These are phyloP conservation scores for Antechinus flavipes DNA, from an alignment of 2,113 vertebrate species.

Conservation along the genomic window DNA sequence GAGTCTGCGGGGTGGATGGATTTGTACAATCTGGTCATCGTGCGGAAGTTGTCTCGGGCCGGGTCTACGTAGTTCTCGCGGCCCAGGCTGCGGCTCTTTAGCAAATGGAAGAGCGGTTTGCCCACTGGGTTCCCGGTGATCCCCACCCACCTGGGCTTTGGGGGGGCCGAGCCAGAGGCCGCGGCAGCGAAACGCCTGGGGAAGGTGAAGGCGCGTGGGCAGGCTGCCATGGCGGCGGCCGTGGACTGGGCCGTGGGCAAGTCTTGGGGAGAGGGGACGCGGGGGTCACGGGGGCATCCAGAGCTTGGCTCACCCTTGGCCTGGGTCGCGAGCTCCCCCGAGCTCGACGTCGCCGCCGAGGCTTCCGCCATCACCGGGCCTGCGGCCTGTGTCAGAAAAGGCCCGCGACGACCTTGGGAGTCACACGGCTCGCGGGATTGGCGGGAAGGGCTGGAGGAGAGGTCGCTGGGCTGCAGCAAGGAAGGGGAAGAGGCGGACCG, in stretches of 20 bases:
- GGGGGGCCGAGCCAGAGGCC: background rate
- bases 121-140: constrained; percentile 50
- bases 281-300: background rate
- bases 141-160: constrained; percentile 26
- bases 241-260: background rate
- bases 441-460: constrained; percentile 53
- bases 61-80: constrained; percentile 93
- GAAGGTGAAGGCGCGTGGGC: background rate
- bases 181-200: background rate
- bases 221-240: background rate
- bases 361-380: background rate
- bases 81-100: constrained; percentile 89
- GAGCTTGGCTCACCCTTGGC: no score
- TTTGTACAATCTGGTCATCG: constrained; percentile 94
- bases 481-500: constrained; percentile 35
- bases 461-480: background rate
- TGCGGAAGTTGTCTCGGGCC: constrained; percentile 92
- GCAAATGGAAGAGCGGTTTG: constrained; percentile 89
- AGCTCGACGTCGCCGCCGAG: background rate
- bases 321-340: background rate
- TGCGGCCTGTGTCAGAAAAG: background rate
- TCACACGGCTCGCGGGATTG: background rate
- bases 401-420: background rate
- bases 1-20: constrained; percentile 95
- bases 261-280: background rate